Base-by-base conservation (phyloP, 1,140 invertebrate genomes). In the Tyrophagus putrescentiae region DNA sequence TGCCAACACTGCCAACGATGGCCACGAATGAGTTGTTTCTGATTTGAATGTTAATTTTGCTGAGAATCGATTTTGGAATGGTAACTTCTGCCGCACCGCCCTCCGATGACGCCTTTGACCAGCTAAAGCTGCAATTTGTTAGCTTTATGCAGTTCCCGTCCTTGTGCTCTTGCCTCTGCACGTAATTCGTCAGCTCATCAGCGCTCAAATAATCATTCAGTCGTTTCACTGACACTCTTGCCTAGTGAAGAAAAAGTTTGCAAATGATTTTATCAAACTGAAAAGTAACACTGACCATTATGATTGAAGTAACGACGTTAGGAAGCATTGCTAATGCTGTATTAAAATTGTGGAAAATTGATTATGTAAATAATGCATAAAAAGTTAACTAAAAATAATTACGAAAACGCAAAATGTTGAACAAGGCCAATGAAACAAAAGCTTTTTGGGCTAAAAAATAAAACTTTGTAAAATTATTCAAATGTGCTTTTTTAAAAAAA, bases 161-260 rank as follows among this genome's bases (percentile, higher is more conserved):
- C n/a, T 28, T 34, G 21, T 13, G 54, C 50, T 65, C 36, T 60
- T 71, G 66, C 62, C 70, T 66, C 31, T 50, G 57, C 25, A 57
- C 50, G 53, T 61, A 60, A 53, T 1, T 45, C 56, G 52, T 48
- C 28, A 65, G 33, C 58, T 66, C 87, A 70, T 89, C 85, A 60
- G 78, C 77, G 69, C 88, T 90, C 82, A 92, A 82, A 72, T 88
- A 92, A 72, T 86, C 87, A 68, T 90, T 89, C 63, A 92, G 82
- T 72, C 85, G 78, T 69, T 84, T 81, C 23, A 87, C 77, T 60
- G 84, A 87, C 57, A 88, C 84, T 67, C 79, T 79, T 34, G 84
- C 81, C 82, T 57, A 29, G n/a, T 53, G 6, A 60, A 42, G 32
- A 54, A 33, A 28, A 31, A 3, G n/a, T 39, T 39, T 11, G 25